Evolutionary conservation across 2,113 vertebrate genomes (phyloP), one percentile per base, ranked within the genome.

Genomic region (Centropristis striata): DNA sequence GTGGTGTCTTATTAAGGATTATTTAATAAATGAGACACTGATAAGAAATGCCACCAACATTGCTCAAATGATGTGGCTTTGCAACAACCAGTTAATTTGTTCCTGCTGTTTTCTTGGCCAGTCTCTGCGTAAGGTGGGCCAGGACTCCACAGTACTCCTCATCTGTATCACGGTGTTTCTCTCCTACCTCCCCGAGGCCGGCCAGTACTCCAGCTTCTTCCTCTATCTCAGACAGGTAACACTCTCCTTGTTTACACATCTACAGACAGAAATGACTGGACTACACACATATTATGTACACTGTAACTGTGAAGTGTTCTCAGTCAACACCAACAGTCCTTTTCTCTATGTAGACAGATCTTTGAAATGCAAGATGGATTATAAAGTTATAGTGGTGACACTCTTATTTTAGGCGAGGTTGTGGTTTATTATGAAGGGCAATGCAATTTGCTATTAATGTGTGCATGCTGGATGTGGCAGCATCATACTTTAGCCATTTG

Each of bases 201-300:
- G 97, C 46, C 97, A 98, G 92, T 97, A 98, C 89, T 97, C 97
- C 93, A 97, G 97, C 89, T 98, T 98, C 90, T 97, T 98, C 93
- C 95, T 98, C 36, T 98, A 98, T 93, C 94, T 98, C 75, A 93
- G 93, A 86, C 97, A 98, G 97, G 97, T 97, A 88, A 81, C 1
- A 0, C 18, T 10, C 39, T 42, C 11, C 67, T 74, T 55, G 1
- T 44, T 28, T 20, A 27, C 15, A 50, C 27, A 4, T 54, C 25
- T 44, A 4, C 46, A 55, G 7, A 44, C 37, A 49, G 10, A 66
- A 41, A 71, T 15, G 32, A 27, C 14, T 32, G 32, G 7, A 64
- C 69, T 11, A 32, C 18, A 23, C n/a, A 64, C 49, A 49, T 8
- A 10, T 27, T 10, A 15, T 42, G 4, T 8, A 54, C 57, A 36